Percentiles rank a stretch among this genome's conserved stretches.
Evolutionary conservation across 2,888 invertebrate species (phyloP).

Genomic region (Nomada lathburiana): DNA sequence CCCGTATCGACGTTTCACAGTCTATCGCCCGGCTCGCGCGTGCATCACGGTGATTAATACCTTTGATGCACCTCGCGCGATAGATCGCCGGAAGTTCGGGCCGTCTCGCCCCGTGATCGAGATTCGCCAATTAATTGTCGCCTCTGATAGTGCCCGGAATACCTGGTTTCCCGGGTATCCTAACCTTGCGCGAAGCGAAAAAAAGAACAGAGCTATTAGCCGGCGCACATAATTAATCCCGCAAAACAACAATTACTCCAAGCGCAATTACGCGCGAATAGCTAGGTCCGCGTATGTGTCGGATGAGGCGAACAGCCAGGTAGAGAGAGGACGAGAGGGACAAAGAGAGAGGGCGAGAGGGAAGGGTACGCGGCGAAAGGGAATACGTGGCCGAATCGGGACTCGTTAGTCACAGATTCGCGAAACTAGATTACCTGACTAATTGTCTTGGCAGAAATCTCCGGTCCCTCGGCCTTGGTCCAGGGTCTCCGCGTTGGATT

Average conservation of each 20-base stretch:
- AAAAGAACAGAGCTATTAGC: too few relatives aligned
- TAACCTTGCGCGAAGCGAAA: neutral
- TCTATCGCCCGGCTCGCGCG: neutral
- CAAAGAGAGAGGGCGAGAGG: neutral
- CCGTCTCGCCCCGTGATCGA: conserved; percentile 1
- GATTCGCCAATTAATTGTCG: conserved; percentile 64
- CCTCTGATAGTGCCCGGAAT: conserved; percentile 32
- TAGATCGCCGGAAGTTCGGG: conserved; percentile 19
- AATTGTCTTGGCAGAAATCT: conserved; percentile 73
- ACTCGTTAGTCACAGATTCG: conserved; percentile 70
- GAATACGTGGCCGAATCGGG: conserved; percentile 51
- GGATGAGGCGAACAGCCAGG: conserved; percentile 30
- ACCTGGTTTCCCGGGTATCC: neutral
- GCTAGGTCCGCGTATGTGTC: conserved; percentile 26
- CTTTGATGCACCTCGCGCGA: conserved; percentile 18
- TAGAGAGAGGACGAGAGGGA: neutral
- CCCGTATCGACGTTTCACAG: conserved; percentile 48
- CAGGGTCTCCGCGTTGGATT: conserved; percentile 39
- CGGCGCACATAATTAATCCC: conserved; percentile 39
- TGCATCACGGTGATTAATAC: conserved; percentile 36
- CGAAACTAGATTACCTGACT: conserved; percentile 67
- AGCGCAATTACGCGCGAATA: conserved; percentile 34
- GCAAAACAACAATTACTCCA: conserved; percentile 49
- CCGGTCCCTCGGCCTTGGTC: conserved; percentile 50
- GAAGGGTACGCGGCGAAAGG: neutral